These are phyloP conservation scores for Lydus trimaculatus DNA, from an alignment of 2,888 invertebrate genomes.

Conservation along the genomic window DNA sequence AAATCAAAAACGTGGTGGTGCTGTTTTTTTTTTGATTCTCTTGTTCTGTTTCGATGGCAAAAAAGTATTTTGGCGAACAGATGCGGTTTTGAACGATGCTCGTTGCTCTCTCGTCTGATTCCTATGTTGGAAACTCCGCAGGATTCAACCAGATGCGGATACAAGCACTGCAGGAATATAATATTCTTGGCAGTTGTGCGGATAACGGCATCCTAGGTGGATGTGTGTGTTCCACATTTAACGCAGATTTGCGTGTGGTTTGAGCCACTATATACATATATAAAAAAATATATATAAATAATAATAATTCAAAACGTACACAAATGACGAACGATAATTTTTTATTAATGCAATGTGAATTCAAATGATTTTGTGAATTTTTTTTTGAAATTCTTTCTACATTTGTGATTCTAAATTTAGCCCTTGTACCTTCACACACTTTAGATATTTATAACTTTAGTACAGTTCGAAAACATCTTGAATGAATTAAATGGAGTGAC, in stretches of 20 bases:
- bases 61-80: constrained; percentile 2
- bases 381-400: background rate
- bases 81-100: background rate
- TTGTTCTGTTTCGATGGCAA: background rate
- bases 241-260: background rate
- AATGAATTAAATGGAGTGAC: constrained; percentile 44
- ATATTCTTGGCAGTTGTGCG: constrained; percentile 40
- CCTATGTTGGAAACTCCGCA: constrained; percentile 18
- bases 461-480: constrained; percentile 26
- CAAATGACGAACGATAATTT: background rate
- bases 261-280: too few species aligned
- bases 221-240: constrained; percentile 10
- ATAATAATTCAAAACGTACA: background rate
- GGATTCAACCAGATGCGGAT: constrained; percentile 30
- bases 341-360: background rate
- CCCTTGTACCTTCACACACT: constrained; percentile 40
- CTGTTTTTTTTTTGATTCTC: background rate
- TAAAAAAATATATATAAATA: too few species aligned
- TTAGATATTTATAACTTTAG: constrained; percentile 41
- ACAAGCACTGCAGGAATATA: constrained; percentile 36
- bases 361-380: background rate
- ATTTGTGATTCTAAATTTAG: background rate
- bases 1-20: background rate
- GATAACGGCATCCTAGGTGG: constrained; percentile 20
- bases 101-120: constrained; percentile 13